phyloP scores from a whole-genome alignment of 2,797 vertebrate genomes.

The Liasis olivaceus region DNA sequence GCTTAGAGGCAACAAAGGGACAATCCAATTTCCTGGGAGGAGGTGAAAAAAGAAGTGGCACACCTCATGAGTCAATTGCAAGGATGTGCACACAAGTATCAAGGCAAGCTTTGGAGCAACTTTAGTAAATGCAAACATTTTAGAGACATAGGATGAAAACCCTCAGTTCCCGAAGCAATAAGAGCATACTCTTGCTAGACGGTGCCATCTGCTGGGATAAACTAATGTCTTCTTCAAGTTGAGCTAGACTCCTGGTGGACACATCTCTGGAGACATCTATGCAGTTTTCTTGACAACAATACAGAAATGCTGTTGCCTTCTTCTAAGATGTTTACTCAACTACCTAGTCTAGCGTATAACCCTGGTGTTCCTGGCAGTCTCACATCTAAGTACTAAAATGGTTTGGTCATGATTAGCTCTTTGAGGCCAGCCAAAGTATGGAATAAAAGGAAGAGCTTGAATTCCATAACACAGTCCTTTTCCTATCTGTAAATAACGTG shows the following conservation, averaged over 20 bases:
- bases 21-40: not conserved
- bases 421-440: not conserved
- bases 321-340: not conserved
- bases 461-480: not conserved
- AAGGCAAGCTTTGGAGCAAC: not conserved
- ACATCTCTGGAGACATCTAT: not conserved
- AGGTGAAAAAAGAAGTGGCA: not conserved
- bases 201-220: conserved; percentile 5
- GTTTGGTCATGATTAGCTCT: not conserved
- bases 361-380: not conserved
- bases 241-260: not conserved
- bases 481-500: not conserved
- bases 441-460: not conserved
- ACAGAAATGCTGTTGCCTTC: not conserved
- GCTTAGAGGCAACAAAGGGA: not conserved
- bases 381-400: not conserved
- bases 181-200: not conserved
- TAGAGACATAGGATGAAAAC: not conserved
- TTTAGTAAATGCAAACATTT: not conserved
- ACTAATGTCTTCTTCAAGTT: not conserved
- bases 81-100: not conserved
- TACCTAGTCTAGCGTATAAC: no score
- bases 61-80: not conserved
- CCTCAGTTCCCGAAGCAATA: not conserved
- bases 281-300: not conserved